Percentiles rank a stretch among this genome's conserved stretches.
These are phyloP conservation scores for Riparia riparia DNA, from an alignment of 2,113 vertebrate genomes.

Conservation along the genomic window DNA sequence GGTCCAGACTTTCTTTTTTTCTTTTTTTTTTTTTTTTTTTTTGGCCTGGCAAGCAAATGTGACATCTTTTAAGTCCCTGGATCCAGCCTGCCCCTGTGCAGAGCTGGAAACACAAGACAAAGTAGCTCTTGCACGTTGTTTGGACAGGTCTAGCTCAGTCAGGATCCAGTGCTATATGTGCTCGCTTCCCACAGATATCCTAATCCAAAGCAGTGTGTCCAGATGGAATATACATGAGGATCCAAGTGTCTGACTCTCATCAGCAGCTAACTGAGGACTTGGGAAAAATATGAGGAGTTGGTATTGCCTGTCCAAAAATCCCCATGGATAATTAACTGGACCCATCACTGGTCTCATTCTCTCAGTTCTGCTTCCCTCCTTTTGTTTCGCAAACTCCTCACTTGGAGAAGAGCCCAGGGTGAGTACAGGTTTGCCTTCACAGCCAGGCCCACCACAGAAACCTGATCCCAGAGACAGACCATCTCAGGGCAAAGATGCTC, in stretches of 20 bases:
- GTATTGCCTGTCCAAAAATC: background rate
- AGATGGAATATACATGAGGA: background rate
- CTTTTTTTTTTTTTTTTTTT: background rate
- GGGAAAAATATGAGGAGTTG: background rate
- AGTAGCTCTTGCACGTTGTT: background rate
- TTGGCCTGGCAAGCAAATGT: background rate
- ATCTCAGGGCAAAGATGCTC: background rate
- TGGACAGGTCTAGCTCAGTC: background rate
- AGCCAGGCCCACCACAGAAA: background rate
- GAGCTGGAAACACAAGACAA: background rate
- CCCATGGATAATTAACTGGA: background rate
- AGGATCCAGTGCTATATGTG: accelerated
- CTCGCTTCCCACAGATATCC: background rate
- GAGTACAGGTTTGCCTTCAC: background rate
- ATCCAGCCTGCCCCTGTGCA: background rate
- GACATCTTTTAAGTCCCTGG: background rate
- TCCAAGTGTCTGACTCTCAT: background rate
- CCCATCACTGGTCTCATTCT: background rate
- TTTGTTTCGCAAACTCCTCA: background rate
- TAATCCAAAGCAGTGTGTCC: background rate
- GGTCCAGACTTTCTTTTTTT: background rate
- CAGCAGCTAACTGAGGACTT: background rate
- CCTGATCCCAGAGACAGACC: background rate
- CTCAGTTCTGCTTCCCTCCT: background rate
- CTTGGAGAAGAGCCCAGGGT: background rate